Percentiles rank a stretch among this genome's conserved stretches.
phyloP scores from a whole-genome alignment of 2,797 vertebrate genomes.

The Capromys pilorides region DNA sequence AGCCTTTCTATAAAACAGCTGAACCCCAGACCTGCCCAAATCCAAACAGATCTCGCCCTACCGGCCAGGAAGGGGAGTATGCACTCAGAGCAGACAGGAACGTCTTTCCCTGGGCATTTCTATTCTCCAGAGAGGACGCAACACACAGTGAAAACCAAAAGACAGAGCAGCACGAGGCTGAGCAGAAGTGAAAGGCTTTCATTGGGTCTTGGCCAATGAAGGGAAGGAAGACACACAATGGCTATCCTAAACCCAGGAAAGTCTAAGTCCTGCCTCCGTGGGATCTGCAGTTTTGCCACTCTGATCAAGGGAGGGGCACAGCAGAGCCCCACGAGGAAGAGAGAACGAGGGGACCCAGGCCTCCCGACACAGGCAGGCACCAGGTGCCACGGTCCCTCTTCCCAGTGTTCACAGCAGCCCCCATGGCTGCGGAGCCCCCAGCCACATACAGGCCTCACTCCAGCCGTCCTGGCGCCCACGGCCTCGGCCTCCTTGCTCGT shows the following conservation, averaged over 20 bases:
- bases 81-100: background rate
- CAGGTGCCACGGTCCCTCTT: background rate
- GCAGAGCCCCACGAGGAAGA: background rate
- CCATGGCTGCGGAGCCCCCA: background rate
- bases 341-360: background rate
- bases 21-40: background rate
- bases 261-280: background rate
- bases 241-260: background rate
- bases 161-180: background rate
- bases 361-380: background rate
- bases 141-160: background rate
- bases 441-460: constrained; percentile 85
- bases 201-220: background rate
- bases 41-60: background rate
- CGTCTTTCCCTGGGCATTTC: background rate
- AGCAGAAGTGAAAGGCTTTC: background rate
- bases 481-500: constrained; percentile 87
- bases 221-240: background rate
- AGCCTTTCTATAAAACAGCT: background rate
- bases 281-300: background rate
- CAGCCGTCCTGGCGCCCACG: constrained; percentile 73
- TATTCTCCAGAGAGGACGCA: constrained; percentile 9
- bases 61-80: background rate
- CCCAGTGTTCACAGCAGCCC: background rate
- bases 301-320: background rate